Evolutionary conservation across 2,888 invertebrate species (phyloP), one percentile per base, ranked within the genome.

Genomic region (Gymnocheta viridis): DNA sequence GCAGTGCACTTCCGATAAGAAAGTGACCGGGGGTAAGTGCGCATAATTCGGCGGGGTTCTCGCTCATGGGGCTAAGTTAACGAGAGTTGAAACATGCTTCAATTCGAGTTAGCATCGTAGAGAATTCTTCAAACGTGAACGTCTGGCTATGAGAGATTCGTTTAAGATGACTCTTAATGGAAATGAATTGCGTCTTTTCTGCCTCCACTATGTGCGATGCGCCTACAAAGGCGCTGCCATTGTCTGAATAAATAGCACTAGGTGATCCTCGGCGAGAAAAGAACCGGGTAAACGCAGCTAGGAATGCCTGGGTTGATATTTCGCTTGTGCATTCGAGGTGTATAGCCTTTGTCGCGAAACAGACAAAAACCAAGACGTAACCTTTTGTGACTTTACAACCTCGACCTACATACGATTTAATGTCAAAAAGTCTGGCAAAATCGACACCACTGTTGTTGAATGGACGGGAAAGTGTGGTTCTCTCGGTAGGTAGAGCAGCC

Each of bases 241-340:
- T 76, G n/a, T 76, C 66, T 7, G 66, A 76, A 24, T 56, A 76
- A 1, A 76, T 24, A 2, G n/a, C 22, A 1, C n/a, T 2, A 2
- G 76, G 76, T 19, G 47, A 19, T 0, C 85, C 77, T 17, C 83
- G 7, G 0, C 44, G 72, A 2, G 79, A 69, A 9, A 82, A 58
- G 47, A 86, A 84, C n/a, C 83, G n/a, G 12, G 66, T 24, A 9
- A 82, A 64, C 2, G 82, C 82, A 7, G 82, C 85, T 1, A 86
- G 17, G 29, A 86, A 85, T 0, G 79, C 64, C 14, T 64, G 22
- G 7, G 76, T 85, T 0, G 85, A 82, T 2, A 85, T 67, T 12
- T 78, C 70, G 22, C 67, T 69, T 3, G 82, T 73, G 1, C 14
- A 35, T 29, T 79, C 78, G 0, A 78, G 19, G 19, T 60, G 58